Evolutionary conservation across 2,113 vertebrate species (phyloP).

Genomic region (Acinonyx jubatus): DNA sequence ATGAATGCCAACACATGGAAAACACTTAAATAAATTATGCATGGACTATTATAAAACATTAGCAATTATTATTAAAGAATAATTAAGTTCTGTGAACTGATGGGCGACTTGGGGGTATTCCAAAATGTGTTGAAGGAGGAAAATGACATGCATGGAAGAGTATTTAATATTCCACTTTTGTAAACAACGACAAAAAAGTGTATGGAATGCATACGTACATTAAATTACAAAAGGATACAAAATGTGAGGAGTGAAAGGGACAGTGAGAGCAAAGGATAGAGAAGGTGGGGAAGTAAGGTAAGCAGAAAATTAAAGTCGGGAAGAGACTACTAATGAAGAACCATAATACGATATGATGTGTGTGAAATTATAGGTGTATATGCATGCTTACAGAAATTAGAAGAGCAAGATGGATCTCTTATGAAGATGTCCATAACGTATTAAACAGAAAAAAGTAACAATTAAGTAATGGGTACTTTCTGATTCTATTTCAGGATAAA

Average conservation of each 20-base stretch:
- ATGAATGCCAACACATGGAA: neutral
- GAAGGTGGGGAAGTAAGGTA: neutral
- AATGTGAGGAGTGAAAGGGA: neutral
- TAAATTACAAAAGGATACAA: neutral
- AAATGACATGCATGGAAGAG: neutral
- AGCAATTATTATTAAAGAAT: neutral
- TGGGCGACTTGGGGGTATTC: neutral
- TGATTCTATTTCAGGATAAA: conserved; percentile 8
- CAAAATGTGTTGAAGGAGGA: neutral
- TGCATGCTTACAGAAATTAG: neutral
- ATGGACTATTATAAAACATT: neutral
- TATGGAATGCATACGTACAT: neutral
- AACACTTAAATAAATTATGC: neutral
- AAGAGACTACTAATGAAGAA: neutral
- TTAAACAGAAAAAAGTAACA: neutral
- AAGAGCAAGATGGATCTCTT: neutral
- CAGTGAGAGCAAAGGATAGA: neutral
- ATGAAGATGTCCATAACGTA: neutral
- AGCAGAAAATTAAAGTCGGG: neutral
- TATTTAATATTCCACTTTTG: neutral
- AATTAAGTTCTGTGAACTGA: neutral
- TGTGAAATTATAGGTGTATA: neutral
- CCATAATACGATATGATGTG: neutral
- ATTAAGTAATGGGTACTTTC: neutral
- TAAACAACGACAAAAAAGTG: neutral